Evolutionary conservation across 2,888 invertebrate species (phyloP).

Genomic region (Mimachlamys varia): DNA sequence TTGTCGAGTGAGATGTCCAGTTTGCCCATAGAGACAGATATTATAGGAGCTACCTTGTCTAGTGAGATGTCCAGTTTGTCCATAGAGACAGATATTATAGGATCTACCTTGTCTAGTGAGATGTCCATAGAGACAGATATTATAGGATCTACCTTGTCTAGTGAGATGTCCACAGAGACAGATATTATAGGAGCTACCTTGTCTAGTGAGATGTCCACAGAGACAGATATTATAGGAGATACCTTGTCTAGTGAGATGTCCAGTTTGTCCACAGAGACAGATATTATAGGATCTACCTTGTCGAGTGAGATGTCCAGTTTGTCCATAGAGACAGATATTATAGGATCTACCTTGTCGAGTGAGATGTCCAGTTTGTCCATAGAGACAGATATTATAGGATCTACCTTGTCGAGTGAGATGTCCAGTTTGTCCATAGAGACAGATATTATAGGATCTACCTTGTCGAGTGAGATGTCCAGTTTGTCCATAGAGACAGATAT

Average conservation of each 20-base stretch:
- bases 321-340: slow-evolving; percentile 77
- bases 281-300: slow-evolving; percentile 73
- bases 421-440: slow-evolving; percentile 79
- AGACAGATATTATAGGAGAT: slow-evolving; percentile 65
- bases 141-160: slow-evolving; percentile 77
- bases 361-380: slow-evolving; percentile 78
- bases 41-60: slow-evolving; percentile 75
- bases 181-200: slow-evolving; percentile 74
- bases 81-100: slow-evolving; percentile 76
- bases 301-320: slow-evolving; percentile 79
- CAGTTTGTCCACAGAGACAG: slow-evolving; percentile 76
- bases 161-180: slow-evolving; percentile 79
- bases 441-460: slow-evolving; percentile 74
- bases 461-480: slow-evolving; percentile 79
- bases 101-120: slow-evolving; percentile 78
- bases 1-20: slow-evolving; percentile 79
- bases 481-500: slow-evolving; percentile 78
- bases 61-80: slow-evolving; percentile 77
- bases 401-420: slow-evolving; percentile 80
- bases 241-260: slow-evolving; percentile 81
- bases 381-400: slow-evolving; percentile 68
- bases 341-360: slow-evolving; percentile 77
- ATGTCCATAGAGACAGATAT: slow-evolving; percentile 80
- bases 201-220: slow-evolving; percentile 79
- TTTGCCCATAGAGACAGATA: slow-evolving; percentile 78